phyloP scores from a whole-genome alignment of 2,113 vertebrate species.

The Alethe castanea region DNA sequence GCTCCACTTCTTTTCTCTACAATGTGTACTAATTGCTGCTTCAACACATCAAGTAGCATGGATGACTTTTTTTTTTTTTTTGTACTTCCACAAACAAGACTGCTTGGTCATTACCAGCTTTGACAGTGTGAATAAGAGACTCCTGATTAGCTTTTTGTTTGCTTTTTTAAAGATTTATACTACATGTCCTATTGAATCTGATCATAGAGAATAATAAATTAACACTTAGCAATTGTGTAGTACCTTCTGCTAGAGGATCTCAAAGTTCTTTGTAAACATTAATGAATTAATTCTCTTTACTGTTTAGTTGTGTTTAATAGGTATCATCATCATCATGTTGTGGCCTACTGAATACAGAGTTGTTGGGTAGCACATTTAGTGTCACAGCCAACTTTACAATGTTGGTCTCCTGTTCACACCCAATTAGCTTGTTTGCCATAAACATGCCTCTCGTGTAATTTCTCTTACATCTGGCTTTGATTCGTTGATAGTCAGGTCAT shows the following conservation, averaged over 20 bases:
- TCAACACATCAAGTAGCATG: constrained; percentile 55
- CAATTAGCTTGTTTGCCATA: constrained; percentile 7
- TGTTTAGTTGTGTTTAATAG: not conserved
- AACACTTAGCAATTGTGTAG: constrained; percentile 3
- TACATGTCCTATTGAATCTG: constrained; percentile 9
- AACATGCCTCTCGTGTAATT: not conserved
- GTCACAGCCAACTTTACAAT: not conserved
- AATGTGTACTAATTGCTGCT: constrained; percentile 71
- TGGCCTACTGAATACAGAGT: not conserved
- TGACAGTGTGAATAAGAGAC: constrained; percentile 60
- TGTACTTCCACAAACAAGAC: constrained; percentile 54
- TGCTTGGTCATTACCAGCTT: constrained; percentile 62
- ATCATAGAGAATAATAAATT: constrained; percentile 40
- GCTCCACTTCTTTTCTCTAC: constrained; percentile 49
- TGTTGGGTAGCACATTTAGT: not conserved
- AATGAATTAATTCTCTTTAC: constrained; percentile 41
- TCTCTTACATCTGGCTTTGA: not conserved
- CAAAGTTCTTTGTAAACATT: constrained; percentile 14
- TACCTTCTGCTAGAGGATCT: constrained; percentile 19
- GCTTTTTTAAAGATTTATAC: constrained; percentile 23
- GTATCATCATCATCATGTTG: constrained; percentile 31
- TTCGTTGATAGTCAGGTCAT: not conserved
- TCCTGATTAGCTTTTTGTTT: constrained; percentile 49
- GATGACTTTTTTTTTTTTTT: constrained; percentile 19
- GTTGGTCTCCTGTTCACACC: not conserved